These are phyloP conservation scores for Hyperoplus lanceolatus DNA, from an alignment of 2,797 vertebrate genomes.

Conservation along the genomic window DNA sequence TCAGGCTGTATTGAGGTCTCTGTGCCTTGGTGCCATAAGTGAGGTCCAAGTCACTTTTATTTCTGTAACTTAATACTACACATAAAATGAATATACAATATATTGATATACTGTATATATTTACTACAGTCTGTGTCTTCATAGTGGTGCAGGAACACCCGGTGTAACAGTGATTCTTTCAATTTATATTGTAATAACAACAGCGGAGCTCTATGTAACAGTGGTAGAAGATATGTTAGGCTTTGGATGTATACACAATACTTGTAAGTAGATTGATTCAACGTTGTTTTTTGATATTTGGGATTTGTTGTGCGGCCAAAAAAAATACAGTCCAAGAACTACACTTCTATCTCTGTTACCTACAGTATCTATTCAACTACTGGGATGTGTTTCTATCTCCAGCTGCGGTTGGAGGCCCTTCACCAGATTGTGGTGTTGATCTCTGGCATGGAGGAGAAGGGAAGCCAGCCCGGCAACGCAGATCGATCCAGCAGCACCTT, in stretches of 20 bases:
- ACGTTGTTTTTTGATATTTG: background rate
- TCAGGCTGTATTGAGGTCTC: background rate
- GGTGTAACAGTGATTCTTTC: background rate
- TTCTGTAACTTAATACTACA: background rate
- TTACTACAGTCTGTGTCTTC: background rate
- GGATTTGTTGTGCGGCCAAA: background rate
- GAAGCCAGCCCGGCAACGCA: constrained; percentile 82
- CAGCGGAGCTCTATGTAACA: background rate
- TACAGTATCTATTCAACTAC: background rate
- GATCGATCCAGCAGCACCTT: constrained; percentile 85
- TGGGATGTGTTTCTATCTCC: constrained; percentile 26
- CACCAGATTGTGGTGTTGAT: constrained; percentile 97
- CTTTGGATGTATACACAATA: background rate
- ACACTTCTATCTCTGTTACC: background rate
- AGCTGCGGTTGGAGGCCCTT: constrained; percentile 96
- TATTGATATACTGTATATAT: background rate
- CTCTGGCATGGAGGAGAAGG: constrained; percentile 98
- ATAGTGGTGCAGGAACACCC: background rate
- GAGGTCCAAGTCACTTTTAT: background rate
- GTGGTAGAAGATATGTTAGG: background rate
- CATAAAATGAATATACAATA: background rate
- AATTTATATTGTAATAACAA: background rate
- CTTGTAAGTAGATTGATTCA: background rate
- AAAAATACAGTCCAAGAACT: background rate
- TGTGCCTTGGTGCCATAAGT: background rate